Base-by-base conservation (phyloP, 2,113 vertebrate genomes). In the Mohoua ochrocephala region DNA sequence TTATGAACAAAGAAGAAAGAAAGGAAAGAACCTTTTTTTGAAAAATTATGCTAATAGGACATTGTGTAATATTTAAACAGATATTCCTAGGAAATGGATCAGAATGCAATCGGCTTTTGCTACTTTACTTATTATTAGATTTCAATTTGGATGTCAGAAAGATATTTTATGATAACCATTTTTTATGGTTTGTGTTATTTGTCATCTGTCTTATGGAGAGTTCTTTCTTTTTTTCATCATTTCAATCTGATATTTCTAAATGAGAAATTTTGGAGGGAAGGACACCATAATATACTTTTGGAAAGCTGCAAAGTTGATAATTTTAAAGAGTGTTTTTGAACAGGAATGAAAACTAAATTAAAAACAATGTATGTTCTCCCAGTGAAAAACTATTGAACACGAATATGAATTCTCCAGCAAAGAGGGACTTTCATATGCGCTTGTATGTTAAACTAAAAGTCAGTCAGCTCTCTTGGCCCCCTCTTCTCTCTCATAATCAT, bases 171-270 rank as follows among this genome's bases (percentile, higher is more conserved):
- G 59, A 88, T 94, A 93, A 91, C 47, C 27, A 33, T 81, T 95
- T 96, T 64, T 96, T 94, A 93, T 76, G 31, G 28, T 86, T 37
- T 35, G 2, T 77, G 30, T 86, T 94, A 89, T 96, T 96, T 97
- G 27, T 91, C 53, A 91, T 93, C 85, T 95, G 35, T 47, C 12
- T 93, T 57, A 23, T 15, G 69, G 41, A 59, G 31, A 49, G 20
- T 21, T 92, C 28, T 85, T 69, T 67, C 2, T 67, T 61, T 53
- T 59, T 76, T 42, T 61, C 31, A 15, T 49, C 5, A 49, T 37
- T 80, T 59, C 95, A 96, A 94, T 95, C 52, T 19, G 19, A 68
- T 77, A 85, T 39, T 90, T 30, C 69, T 95, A 81, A 76, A 92
- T 77, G 54, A 89, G 41, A 78, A 84, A 88, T 96, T 95, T 94